A percentile compares a stretch with the other conserved stretches of the same genome.
Conservation (phyloP, 1,140 invertebrate genomes). For the Daktulosphaira vitifoliae region DNA sequence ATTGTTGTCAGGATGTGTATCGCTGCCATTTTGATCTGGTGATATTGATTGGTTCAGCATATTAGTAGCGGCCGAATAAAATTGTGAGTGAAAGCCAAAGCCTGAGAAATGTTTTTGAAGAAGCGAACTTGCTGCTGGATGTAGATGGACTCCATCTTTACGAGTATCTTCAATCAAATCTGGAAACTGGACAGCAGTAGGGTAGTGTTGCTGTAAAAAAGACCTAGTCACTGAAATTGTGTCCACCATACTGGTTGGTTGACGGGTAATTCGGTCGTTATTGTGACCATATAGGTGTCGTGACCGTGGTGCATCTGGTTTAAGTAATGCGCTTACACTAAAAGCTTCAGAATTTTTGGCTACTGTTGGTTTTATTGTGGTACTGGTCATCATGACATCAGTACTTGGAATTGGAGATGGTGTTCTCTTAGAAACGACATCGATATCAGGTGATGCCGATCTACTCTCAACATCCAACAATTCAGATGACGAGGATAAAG, state of each 20-base stretch:
- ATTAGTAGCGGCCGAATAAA: conserved; percentile 35
- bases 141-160: neutral
- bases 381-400: conserved; percentile 36
- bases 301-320: conserved; percentile 61
- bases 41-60: conserved; percentile 40
- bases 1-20: conserved; percentile 39
- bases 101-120: conserved; percentile 38
- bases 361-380: conserved; percentile 36
- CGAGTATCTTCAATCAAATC: conserved; percentile 35
- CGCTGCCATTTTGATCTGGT: conserved; percentile 43
- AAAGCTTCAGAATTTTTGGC: conserved; percentile 64
- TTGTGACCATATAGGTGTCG: conserved; percentile 40
- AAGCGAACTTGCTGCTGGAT: conserved; percentile 10
- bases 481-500: conserved; percentile 54
- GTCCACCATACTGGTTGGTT: conserved; percentile 42
- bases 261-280: conserved; percentile 29
- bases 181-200: conserved; percentile 46
- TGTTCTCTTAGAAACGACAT: conserved; percentile 43
- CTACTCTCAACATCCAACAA: conserved; percentile 63
- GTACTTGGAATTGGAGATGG: conserved; percentile 14
- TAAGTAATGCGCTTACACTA: conserved; percentile 64
- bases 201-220: conserved; percentile 46
- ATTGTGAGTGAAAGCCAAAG: conserved; percentile 35
- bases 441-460: conserved; percentile 45
- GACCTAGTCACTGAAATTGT: conserved; percentile 49